Evolutionary conservation across 1,140 invertebrate genomes (phyloP), one percentile per base, ranked within the genome.

Genomic region (Caenorhabditis latens): DNA sequence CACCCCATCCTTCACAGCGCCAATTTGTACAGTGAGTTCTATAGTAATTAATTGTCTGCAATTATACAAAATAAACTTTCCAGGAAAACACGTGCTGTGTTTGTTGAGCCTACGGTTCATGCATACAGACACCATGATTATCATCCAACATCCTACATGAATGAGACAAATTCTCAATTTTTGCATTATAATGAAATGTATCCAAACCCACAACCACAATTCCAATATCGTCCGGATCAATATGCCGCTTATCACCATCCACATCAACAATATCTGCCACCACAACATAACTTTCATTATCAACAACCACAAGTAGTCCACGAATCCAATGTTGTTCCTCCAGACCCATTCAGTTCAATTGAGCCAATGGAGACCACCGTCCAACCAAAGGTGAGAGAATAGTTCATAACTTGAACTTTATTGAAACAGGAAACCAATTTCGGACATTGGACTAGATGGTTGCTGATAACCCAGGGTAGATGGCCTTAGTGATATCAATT

Each of bases 41-140:
- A 32, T 24, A 3, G 32, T 32, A 32, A 32, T 32, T 32, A 32
- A 11, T 3, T 32, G 8, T 63, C 5, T 63, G 1, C 1, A 24
- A n/a, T 32, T n/a, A 6, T 63, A 16, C n/a, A 2, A 58, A 4
- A 58, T n/a, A 9, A 8, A n/a, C 21, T 0, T 75, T 85, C 5
- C 67, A 85, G 84, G 63, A 71, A 55, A 67, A 40, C 84, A 57
- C 50, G 67, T 85, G 84, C 84, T 85, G 84, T 85, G 84, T 85
- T 85, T 85, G 84, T 85, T 85, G 84, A 85, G 84, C 65, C 84
- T 85, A 85, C 84, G 67, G 84, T 50, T 71, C 63, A 85, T 42
- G 65, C 48, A 46, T 48, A 53, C 65, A 50, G 84, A 55, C 55
- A 53, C 8, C 32, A 79, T 79, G 71, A 24, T 21, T 50, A 79